Evolutionary conservation across 2,113 vertebrate genomes (phyloP).

Genomic region (Eubucco bourcierii): DNA sequence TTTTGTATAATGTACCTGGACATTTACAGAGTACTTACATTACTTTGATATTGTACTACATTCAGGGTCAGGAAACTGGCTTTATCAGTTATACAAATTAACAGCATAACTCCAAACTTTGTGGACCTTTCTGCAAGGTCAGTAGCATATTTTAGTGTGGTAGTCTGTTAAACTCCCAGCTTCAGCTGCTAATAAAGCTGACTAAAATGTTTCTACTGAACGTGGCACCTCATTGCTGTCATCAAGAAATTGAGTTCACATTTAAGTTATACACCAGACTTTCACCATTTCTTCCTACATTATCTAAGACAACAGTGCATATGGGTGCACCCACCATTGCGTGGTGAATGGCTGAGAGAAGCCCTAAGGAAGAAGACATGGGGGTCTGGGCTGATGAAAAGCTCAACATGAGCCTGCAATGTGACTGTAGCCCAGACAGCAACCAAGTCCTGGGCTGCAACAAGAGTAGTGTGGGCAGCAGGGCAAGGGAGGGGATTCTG

Average conservation of each 20-base stretch:
- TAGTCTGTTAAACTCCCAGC: neutral
- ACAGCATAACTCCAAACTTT: neutral
- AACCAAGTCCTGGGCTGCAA: too few species aligned
- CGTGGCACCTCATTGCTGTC: neutral
- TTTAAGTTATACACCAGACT: neutral
- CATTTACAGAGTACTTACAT: neutral
- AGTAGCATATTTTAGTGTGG: neutral
- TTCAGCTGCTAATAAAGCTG: neutral
- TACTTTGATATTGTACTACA: neutral
- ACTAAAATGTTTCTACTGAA: neutral
- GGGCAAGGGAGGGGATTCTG: too few species aligned
- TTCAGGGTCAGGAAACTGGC: neutral
- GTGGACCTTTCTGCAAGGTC: neutral
- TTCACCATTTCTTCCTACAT: neutral
- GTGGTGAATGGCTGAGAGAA: too few species aligned
- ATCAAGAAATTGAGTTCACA: neutral
- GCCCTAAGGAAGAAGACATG: too few species aligned
- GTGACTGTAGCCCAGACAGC: too few species aligned
- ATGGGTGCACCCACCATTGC: too few species aligned
- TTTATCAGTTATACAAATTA: neutral
- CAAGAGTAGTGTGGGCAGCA: too few species aligned
- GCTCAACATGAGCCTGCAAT: too few species aligned
- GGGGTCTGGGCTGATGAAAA: too few species aligned
- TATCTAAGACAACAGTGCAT: neutral
- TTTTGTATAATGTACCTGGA: neutral